These are phyloP conservation scores for Electrona antarctica DNA, from an alignment of 2,113 vertebrate species.

Conservation along the genomic window DNA sequence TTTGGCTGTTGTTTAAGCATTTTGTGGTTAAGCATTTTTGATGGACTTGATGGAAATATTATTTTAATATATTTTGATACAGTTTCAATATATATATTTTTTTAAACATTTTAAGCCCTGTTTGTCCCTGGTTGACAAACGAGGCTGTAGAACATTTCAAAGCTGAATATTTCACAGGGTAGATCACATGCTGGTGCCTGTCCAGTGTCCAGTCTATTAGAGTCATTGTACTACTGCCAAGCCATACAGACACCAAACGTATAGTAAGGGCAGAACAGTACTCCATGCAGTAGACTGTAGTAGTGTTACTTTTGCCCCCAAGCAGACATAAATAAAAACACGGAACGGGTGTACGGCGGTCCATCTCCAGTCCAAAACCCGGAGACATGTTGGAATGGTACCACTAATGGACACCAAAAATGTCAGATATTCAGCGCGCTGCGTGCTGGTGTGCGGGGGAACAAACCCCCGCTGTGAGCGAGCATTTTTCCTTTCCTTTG, in stretches of 20 bases:
- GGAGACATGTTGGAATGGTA: not conserved
- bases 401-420: slow-evolving; percentile 10
- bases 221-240: slow-evolving; percentile 3
- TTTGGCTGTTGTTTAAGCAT: too few relatives aligned
- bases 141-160: not conserved
- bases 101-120: too few relatives aligned
- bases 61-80: too few relatives aligned
- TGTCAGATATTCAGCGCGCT: not conserved
- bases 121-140: too few relatives aligned
- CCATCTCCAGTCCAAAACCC: not conserved
- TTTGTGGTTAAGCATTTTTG: too few relatives aligned
- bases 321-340: not conserved
- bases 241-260: too few relatives aligned
- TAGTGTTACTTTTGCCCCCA: slow-evolving; percentile 6
- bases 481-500: slow-evolving; percentile 23
- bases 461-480: slow-evolving; percentile 24
- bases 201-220: not conserved
- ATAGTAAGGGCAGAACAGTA: too few relatives aligned
- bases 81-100: too few relatives aligned
- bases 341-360: not conserved
- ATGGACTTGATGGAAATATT: too few relatives aligned
- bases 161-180: slow-evolving; percentile 18
- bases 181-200: not conserved
- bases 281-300: not conserved
- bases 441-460: not conserved